Percentiles rank a stretch among this genome's conserved stretches.
phyloP scores from a whole-genome alignment of 2,888 invertebrate genomes.

The Invenusta paracnida region DNA sequence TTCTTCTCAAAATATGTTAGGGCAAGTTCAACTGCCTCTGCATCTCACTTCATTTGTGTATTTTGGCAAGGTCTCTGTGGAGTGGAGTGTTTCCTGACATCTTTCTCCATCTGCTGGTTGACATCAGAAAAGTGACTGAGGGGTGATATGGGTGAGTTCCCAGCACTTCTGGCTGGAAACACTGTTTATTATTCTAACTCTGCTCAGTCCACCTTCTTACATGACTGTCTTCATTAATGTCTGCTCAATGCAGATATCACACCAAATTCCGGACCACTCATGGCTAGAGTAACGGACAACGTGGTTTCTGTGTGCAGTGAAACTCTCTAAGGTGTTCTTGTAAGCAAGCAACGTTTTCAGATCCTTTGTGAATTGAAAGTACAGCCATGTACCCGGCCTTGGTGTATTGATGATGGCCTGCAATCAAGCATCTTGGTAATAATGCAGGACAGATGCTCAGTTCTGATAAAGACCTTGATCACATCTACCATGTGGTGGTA shows the following conservation, averaged over 20 bases:
- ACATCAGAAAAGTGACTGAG: neutral
- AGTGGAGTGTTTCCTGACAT: too few species aligned
- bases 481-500: constrained; percentile 9
- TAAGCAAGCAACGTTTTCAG: too few species aligned
- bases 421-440: constrained; percentile 21
- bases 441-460: constrained; percentile 5
- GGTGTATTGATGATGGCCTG: too few species aligned
- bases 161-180: neutral
- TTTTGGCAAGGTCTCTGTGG: constrained; percentile 24
- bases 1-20: neutral
- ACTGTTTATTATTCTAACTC: neutral
- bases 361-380: too few species aligned
- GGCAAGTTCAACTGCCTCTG: neutral
- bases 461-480: constrained; percentile 18
- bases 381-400: neutral
- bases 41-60: too few species aligned
- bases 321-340: neutral
- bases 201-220: neutral
- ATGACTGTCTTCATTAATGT: neutral
- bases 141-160: too few species aligned
- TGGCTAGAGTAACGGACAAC: neutral
- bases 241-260: neutral
- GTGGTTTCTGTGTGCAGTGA: too few species aligned
- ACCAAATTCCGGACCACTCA: neutral
- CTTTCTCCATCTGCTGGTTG: neutral